Evolutionary conservation across 2,888 invertebrate genomes (phyloP).

Genomic region (Lissocephala sabroskyi): DNA sequence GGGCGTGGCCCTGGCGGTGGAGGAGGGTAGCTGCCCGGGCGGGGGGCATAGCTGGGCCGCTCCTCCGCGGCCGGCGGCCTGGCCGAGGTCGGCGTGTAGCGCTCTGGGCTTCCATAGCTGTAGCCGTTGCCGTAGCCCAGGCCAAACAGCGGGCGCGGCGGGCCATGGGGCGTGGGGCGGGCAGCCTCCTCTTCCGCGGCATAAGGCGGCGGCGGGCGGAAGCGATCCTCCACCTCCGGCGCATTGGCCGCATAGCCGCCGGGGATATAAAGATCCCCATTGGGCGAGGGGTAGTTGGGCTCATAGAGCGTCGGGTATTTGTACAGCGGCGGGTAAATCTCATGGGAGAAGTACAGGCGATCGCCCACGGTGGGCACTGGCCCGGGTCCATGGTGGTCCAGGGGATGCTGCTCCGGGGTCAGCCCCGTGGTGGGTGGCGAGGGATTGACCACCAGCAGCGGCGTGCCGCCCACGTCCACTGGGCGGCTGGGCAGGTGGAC

Average conservation of each 20-base stretch:
- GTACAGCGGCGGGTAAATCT: slow-evolving; percentile 70
- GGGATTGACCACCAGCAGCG: slow-evolving; percentile 62
- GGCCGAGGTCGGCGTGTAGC: slow-evolving; percentile 53
- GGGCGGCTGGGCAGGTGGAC: slow-evolving; percentile 57
- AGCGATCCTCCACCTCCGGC: slow-evolving; percentile 67
- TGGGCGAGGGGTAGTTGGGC: slow-evolving; percentile 70
- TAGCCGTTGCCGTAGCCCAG: slow-evolving; percentile 71
- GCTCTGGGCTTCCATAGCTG: slow-evolving; percentile 68
- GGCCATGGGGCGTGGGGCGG: slow-evolving; percentile 50
- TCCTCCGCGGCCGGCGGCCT: slow-evolving; percentile 37
- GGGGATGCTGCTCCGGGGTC: slow-evolving; percentile 8
- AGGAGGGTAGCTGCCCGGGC: slow-evolving; percentile 40
- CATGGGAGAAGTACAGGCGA: slow-evolving; percentile 70
- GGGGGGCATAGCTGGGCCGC: slow-evolving; percentile 44
- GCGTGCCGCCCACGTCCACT: slow-evolving; percentile 49
- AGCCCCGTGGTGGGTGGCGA: slow-evolving; percentile 48
- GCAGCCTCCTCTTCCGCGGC: slow-evolving; percentile 38
- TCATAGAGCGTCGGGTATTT: slow-evolving; percentile 71
- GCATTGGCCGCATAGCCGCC: slow-evolving; percentile 71
- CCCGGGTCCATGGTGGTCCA: not conserved
- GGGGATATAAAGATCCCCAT: slow-evolving; percentile 67
- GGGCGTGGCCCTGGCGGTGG: slow-evolving; percentile 35
- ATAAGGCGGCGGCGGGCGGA: slow-evolving; percentile 55
- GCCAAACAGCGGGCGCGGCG: slow-evolving; percentile 67
- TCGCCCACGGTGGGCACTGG: slow-evolving; percentile 43